Evolutionary conservation across 1,140 invertebrate species (phyloP), one percentile per base, ranked within the genome.

Genomic region (Drosophila kepulauana): DNA sequence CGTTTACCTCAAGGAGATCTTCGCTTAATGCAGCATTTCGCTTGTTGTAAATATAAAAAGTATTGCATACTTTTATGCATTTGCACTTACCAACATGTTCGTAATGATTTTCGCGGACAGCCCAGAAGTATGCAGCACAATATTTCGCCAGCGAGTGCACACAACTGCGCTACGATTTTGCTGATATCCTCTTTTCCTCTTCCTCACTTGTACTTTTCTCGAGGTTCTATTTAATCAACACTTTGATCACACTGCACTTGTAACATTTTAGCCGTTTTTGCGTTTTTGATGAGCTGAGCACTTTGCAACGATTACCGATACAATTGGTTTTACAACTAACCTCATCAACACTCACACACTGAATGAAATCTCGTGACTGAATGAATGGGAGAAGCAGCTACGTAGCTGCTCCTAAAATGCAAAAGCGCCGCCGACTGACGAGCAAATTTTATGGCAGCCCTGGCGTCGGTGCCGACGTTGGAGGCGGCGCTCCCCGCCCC

Each of bases 311-410:
- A 38, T 57, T 64, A 65, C 35, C 65, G 65, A 33, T 43, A 57
- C 57, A 75, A 75, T 65, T 35, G 73, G 43, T 56, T 51, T 70
- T 68, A 88, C 77, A 84, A 88, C 85, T 84, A 89, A 88, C 84
- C 78, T 89, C 84, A 88, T 89, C 84, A 88, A 88, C 84, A 88
- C 84, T 88, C 84, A 88, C 84, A 89, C 84, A 88, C 84, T 79
- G 81, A 88, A 88, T 88, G 84, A 84, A 72, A 65, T 77, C 67
- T 73, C 70, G 77, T 71, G 71, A 81, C 82, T 82, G 85, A 89
- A 89, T 88, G 84, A 88, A 88, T 81, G 78, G 79, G 38, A 75
- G 78, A 63, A 70, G 59, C 69, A 63, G 79, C 70, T 43, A 46
- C 15, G 28, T 41, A 62, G 68, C 70, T 68, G 81, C 73, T 79